Percentiles rank a stretch among this genome's conserved stretches.
Conservation (phyloP, 92 coral and sea anemone species). For the Metridium senile region DNA sequence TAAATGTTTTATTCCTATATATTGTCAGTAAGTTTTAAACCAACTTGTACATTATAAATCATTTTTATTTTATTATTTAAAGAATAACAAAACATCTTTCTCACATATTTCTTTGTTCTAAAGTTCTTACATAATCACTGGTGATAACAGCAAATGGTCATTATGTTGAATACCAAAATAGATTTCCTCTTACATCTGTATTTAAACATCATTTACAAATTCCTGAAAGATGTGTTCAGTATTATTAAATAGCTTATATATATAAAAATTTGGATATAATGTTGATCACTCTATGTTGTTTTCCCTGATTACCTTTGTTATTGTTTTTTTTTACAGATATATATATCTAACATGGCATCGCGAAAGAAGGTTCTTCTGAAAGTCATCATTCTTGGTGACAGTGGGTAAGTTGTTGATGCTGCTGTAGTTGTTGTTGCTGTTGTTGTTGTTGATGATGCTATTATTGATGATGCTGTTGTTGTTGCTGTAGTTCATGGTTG, state of each 20-base stretch:
- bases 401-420: constrained; percentile 84
- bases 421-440: neutral
- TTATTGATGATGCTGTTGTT: no score
- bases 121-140: neutral
- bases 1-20: no score
- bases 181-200: no score
- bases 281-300: no score
- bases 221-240: no score
- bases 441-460: no score
- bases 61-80: no score
- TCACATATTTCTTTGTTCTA: neutral
- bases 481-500: no score
- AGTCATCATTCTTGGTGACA: constrained; percentile 96
- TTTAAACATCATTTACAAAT: no score
- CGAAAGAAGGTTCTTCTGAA: constrained; percentile 97
- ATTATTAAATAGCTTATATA: no score
- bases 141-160: neutral
- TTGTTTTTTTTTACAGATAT: neutral
- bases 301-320: neutral
- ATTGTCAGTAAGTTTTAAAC: no score
- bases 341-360: constrained; percentile 80
- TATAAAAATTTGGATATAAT: no score
- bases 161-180: neutral
- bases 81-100: neutral
- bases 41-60: neutral